Conservation (phyloP, 2,797 vertebrate genomes). For the Sparus aurata region DNA sequence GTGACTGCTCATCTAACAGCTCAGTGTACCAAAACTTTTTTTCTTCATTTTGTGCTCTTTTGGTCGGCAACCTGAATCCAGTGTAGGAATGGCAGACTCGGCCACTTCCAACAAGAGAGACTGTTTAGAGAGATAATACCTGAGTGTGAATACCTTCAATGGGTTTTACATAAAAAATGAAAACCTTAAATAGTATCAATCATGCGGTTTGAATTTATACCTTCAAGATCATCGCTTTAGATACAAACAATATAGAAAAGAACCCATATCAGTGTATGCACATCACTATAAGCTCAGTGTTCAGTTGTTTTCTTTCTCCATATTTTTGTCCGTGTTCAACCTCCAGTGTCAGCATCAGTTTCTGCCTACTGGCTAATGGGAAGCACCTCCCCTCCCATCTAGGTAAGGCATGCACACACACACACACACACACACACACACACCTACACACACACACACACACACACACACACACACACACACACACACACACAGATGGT, state of each 20-base stretch:
- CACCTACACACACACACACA: slow-evolving; percentile 43
- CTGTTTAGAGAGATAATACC: background rate
- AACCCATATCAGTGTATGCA: slow-evolving; percentile 11
- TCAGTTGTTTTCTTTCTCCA: background rate
- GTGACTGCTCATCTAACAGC: too few species aligned
- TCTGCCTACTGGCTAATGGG: slow-evolving; percentile 92
- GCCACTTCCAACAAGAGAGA: background rate
- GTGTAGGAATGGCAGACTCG: background rate
- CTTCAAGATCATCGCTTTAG: background rate
- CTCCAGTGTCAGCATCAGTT: slow-evolving; percentile 91
- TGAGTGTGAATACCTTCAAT: background rate
- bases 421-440: slow-evolving; percentile 54
- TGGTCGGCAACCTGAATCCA: background rate
- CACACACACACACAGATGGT: slow-evolving; percentile 70
- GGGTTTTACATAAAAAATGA: background rate
- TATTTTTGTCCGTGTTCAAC: slow-evolving; percentile 41
- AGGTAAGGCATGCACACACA: slow-evolving; percentile 82
- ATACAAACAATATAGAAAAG: background rate
- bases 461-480: slow-evolving; percentile 41
- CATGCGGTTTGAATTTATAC: background rate
- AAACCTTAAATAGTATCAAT: background rate
- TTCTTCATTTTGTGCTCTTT: too few species aligned
- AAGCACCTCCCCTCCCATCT: slow-evolving; percentile 90
- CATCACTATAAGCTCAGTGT: slow-evolving; percentile 6
- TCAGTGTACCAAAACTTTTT: too few species aligned